Base-by-base conservation (phyloP, 1,140 invertebrate species). In the Spodoptera frugiperda region DNA sequence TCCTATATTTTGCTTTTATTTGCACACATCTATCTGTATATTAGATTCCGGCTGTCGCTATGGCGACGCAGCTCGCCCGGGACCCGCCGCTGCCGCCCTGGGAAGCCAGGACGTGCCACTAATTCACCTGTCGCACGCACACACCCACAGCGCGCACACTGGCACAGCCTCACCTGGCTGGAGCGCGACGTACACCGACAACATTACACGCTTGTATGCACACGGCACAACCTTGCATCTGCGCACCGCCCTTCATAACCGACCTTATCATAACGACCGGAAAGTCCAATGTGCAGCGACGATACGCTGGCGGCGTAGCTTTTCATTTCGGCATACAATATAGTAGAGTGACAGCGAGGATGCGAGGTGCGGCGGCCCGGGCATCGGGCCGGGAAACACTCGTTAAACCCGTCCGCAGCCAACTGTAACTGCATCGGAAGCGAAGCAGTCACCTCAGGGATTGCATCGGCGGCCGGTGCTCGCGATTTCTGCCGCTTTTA, bases 121-220 rank as follows among this genome's bases (percentile, higher is more conserved):
- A 87, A 89, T 83, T 88, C 87, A 89, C 87, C 90, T 88, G 87
- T 86, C 84, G 84, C 81, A 54, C 82, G 84, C 87, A 74, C 89
- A 87, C 89, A 87, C 83, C 80, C 65, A 39, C 55, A 39, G 19
- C 48, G 51, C 53, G 17, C 25, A 70, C 57, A 68, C 61, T 17
- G 33, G 25, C 75, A 71, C 59, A 59, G 44, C 39, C 67, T 77
- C 82, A 81, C 82, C 84, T 83, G 81, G 70, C 79, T 49, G 71
- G 65, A 70, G 63, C 63, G 51, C 81, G 53, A 72, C 76, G 57
- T 78, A 89, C 88, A 88, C 78, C 78, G 78, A 84, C 77, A 59
- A 44, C 76, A 84, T 84, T 85, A 85, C 81, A 84, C 83, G 82
- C 84, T 81, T 77, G 78, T 84, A 88, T 86, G 87, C 87, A 88